These are phyloP conservation scores for Gonatopus flavifemur DNA, from an alignment of 1,140 invertebrate species.

Conservation along the genomic window DNA sequence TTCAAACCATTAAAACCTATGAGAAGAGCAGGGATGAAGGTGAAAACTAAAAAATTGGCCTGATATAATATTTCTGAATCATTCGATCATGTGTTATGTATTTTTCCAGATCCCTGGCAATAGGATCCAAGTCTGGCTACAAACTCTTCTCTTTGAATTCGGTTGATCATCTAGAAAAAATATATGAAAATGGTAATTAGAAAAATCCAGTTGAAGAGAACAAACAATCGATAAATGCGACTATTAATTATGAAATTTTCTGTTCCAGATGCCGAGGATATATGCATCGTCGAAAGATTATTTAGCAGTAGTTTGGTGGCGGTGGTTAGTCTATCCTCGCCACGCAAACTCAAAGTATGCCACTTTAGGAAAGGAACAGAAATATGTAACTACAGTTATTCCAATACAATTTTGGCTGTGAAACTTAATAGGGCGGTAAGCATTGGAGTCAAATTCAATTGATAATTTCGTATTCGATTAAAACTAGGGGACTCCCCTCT, in stretches of 20 bases:
- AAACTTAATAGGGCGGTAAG: conserved; percentile 93
- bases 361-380: conserved; percentile 98
- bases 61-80: too few relatives aligned
- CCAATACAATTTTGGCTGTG: conserved; percentile 94
- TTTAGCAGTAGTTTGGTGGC: conserved; percentile 97
- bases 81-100: too few relatives aligned
- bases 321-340: conserved; percentile 87
- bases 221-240: too few relatives aligned
- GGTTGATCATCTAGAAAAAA: conserved; percentile 84
- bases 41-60: too few relatives aligned
- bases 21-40: too few relatives aligned
- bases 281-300: conserved; percentile 91
- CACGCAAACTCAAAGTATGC: conserved; percentile 92
- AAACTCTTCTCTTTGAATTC: conserved; percentile 83
- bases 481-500: too few relatives aligned
- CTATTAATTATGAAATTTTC: conserved; percentile 14
- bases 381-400: conserved; percentile 98
- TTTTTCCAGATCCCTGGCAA: conserved; percentile 84
- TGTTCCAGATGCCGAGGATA: conserved; percentile 85
- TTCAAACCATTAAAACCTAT: too few relatives aligned
- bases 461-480: conserved; percentile 1
- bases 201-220: too few relatives aligned
- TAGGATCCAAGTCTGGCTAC: conserved; percentile 87
- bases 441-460: too few relatives aligned
- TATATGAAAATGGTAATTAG: conserved; percentile 76